Evolutionary conservation across 1,140 invertebrate species (phyloP).

Genomic region (Trichogramma pretiosum): DNA sequence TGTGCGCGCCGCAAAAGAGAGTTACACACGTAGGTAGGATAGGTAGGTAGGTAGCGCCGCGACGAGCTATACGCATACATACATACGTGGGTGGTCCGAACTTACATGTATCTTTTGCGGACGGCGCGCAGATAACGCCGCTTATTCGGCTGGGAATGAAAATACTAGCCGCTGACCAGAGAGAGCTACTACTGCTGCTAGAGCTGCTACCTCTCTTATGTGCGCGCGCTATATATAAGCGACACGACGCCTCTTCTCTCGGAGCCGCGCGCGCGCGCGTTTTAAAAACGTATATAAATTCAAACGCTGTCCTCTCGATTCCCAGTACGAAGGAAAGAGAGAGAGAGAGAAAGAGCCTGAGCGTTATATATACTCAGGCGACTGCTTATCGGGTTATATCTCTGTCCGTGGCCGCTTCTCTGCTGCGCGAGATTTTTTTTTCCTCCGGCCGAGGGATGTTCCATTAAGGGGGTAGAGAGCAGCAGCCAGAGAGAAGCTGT

Average conservation of each 20-base stretch:
- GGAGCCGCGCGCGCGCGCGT: too few relatives aligned
- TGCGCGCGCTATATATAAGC: too few relatives aligned
- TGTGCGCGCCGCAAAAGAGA: background rate
- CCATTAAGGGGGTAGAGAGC: too few relatives aligned
- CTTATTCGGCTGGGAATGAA: constrained; percentile 40
- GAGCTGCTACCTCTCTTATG: background rate
- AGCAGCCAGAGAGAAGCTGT: too few relatives aligned
- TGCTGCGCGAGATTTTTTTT: background rate
- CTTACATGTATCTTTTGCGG: constrained; percentile 47
- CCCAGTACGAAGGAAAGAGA: constrained; percentile 4
- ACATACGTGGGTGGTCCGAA: constrained; percentile 47
- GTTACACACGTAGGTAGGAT: constrained; percentile 34
- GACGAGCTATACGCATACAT: too few relatives aligned
- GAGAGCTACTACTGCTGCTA: constrained; percentile 4
- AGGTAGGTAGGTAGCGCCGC: too few relatives aligned
- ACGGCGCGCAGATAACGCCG: constrained; percentile 36
- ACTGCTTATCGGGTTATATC: constrained; percentile 7
- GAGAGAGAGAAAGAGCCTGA: too few relatives aligned
- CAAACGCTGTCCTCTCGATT: constrained; percentile 9
- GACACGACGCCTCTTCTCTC: too few relatives aligned
- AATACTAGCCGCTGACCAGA: constrained; percentile 39
- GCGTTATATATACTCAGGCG: too few relatives aligned
- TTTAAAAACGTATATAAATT: too few relatives aligned
- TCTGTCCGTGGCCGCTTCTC: background rate
- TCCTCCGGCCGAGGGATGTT: too few relatives aligned